phyloP scores from a whole-genome alignment of 2,113 vertebrate genomes.

The Bothrops jararaca region DNA sequence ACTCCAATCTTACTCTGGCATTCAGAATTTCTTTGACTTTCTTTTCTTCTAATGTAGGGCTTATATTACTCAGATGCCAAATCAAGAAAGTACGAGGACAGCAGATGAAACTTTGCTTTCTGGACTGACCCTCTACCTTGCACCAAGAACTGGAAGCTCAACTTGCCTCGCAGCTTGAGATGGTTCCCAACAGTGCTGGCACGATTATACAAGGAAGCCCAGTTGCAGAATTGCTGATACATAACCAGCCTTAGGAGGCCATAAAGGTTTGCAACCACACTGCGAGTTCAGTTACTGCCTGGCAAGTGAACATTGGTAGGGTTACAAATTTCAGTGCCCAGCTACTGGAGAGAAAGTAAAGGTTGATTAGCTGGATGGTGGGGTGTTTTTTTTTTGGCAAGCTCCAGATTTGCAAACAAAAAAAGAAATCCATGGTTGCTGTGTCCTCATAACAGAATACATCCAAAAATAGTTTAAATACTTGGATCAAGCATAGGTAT shows the following conservation, averaged over 20 bases:
- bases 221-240: neutral
- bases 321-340: neutral
- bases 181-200: neutral
- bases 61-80: neutral
- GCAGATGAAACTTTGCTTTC: neutral
- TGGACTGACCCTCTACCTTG: neutral
- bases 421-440: neutral
- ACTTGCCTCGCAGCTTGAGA: neutral
- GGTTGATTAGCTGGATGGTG: neutral
- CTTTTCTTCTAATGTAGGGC: neutral
- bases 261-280: neutral
- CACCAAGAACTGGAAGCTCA: neutral
- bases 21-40: neutral
- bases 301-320: neutral
- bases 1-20: neutral
- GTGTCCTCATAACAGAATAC: neutral
- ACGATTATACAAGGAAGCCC: neutral
- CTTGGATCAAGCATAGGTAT: neutral
- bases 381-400: neutral
- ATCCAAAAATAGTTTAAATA: neutral
- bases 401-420: neutral
- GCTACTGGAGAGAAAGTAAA: neutral
- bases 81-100: neutral
- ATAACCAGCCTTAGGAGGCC: neutral
- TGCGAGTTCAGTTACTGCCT: neutral